Base-by-base conservation (phyloP, 1,140 invertebrate species). In the Caenorhabditis brenneri region DNA sequence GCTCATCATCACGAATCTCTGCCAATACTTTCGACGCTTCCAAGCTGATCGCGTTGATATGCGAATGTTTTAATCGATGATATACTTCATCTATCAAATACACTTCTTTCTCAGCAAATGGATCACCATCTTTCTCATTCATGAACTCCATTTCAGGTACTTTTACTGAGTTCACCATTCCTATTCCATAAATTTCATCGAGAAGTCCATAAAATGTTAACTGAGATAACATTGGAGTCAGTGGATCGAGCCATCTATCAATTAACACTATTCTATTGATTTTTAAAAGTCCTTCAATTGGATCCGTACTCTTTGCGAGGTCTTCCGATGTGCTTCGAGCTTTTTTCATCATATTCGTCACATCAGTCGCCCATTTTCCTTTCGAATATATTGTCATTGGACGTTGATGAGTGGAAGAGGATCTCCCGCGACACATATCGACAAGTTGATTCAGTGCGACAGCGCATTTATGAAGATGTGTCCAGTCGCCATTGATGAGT, bases 121-220 rank as follows among this genome's bases (percentile, higher is more conserved):
- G 82, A 49, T 83, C 78, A 19, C 42, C 48, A 46, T 79, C 48
- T 10, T 78, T 85, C 9, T 86, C 74, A 15, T 85, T 51, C 22
- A 69, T 49, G 33, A 86, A 86, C 29, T 86, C 85, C 3, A 22
- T 53, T 27, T 74, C 79, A 4, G 79, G 69, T 5, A 85, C 87
- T 74, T 81, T 83, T 12, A 88, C 58, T 6, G 39, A 60, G 27
- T 48, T 81, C 33, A 83, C 84, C 84, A 89, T 85, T 53, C 93
- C 92, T 60, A 95, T 94, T 39, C 93, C 93, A 92, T 94, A 96
- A 86, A 95, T 93, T 92, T 96, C 95, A 92, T 97, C 97, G 87
- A 99, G 96, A 15, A 99, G 92, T 22, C 97, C 97, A 92, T 99
- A 97, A 91, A 99, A 99, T 0, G 97, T 99, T 22, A 98, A 93